These are phyloP conservation scores for Syngnathus floridae DNA, from an alignment of 2,113 vertebrate genomes.

Conservation along the genomic window DNA sequence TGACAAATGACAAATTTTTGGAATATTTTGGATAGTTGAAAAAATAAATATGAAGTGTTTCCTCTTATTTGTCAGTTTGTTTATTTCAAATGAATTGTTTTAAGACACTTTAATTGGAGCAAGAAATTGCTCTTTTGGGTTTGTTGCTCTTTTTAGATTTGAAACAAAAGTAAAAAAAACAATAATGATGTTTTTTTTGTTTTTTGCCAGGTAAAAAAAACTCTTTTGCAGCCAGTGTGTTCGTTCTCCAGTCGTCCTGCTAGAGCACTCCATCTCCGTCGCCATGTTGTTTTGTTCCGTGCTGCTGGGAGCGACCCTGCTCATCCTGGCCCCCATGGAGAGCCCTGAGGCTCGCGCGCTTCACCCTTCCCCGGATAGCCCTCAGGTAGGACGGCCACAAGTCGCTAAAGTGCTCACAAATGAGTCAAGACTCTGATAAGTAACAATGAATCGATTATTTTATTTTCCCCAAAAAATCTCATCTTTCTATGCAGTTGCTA, in stretches of 20 bases:
- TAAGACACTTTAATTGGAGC: too few relatives aligned
- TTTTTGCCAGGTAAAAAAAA: background rate
- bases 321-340: conserved; percentile 63
- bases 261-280: conserved; percentile 14
- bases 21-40: background rate
- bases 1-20: background rate
- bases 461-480: too few relatives aligned
- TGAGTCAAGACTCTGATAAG: too few relatives aligned
- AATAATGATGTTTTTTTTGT: too few relatives aligned
- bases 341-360: conserved; percentile 64
- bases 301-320: conserved; percentile 62
- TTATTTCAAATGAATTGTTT: too few relatives aligned
- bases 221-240: conserved; percentile 26
- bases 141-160: too few relatives aligned
- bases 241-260: conserved; percentile 13
- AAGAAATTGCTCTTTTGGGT: too few relatives aligned
- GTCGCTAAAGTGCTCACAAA: background rate
- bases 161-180: too few relatives aligned
- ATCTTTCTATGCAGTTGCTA: too few relatives aligned
- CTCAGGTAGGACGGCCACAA: conserved; percentile 58
- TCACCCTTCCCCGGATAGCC: conserved; percentile 61
- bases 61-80: too few relatives aligned
- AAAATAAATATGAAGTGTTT: too few relatives aligned
- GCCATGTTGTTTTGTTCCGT: conserved; percentile 65
- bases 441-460: too few relatives aligned